phyloP scores from a whole-genome alignment of 2,113 vertebrate species.

The Pluvianellus socialis region DNA sequence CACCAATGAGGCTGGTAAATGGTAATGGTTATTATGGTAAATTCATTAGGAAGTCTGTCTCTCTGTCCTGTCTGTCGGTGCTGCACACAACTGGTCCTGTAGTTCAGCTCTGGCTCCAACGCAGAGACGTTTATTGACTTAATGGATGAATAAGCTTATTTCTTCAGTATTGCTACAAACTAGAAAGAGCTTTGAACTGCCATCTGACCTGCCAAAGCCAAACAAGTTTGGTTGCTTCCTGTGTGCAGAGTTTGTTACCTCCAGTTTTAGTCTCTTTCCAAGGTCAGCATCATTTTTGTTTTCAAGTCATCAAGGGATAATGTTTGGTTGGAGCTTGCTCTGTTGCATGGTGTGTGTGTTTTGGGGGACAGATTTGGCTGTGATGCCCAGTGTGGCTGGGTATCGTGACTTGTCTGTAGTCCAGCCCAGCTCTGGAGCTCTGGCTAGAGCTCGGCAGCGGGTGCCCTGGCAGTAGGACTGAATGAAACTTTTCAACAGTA shows the following conservation, averaged over 20 bases:
- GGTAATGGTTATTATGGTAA: neutral
- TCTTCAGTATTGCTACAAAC: neutral
- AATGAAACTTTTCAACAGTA: neutral
- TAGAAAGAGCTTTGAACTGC: neutral
- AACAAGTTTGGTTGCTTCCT: neutral
- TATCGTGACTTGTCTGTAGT: neutral
- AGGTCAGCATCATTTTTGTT: neutral
- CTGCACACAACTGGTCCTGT: neutral
- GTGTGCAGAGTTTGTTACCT: neutral
- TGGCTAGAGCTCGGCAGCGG: neutral
- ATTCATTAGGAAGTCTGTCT: neutral
- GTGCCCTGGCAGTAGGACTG: neutral
- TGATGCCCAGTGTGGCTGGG: neutral
- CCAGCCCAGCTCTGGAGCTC: neutral
- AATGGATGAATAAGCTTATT: neutral
- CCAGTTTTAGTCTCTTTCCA: neutral
- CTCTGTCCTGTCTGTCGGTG: neutral
- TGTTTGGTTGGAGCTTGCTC: neutral
- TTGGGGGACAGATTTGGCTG: neutral
- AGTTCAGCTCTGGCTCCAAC: neutral
- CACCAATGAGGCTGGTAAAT: fast-evolving
- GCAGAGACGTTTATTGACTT: neutral
- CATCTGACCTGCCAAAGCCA: neutral
- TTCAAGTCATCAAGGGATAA: neutral
- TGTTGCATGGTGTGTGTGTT: neutral